These are phyloP conservation scores for Rhadina sibilatrix DNA, from an alignment of 2,113 vertebrate species.

Conservation along the genomic window DNA sequence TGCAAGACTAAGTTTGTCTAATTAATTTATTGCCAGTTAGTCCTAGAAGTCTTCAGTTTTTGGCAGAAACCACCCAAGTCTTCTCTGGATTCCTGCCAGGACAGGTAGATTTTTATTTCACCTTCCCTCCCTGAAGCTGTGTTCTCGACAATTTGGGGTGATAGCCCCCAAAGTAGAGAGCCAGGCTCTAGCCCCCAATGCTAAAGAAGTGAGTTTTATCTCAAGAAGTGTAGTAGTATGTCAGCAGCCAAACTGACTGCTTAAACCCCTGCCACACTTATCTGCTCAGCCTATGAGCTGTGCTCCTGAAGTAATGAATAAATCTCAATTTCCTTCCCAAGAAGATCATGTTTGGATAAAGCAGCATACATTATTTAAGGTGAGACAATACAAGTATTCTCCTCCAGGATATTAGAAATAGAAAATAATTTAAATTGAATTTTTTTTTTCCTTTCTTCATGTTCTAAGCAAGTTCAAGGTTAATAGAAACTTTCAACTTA, in stretches of 20 bases:
- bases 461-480: not conserved
- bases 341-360: not conserved
- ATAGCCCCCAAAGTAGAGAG: not conserved
- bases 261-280: not conserved
- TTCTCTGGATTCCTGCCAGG: not conserved
- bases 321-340: not conserved
- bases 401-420: not conserved
- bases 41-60: not conserved
- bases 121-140: not conserved
- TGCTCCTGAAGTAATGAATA: not conserved
- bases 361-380: not conserved
- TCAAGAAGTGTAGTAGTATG: not conserved
- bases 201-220: not conserved
- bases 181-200: not conserved
- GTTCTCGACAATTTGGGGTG: not conserved
- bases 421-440: not conserved
- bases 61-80: not conserved
- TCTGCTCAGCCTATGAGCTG: not conserved
- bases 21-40: not conserved
- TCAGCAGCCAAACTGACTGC: not conserved
- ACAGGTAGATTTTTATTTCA: not conserved
- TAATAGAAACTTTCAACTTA: not conserved
- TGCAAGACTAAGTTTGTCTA: not conserved
- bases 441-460: not conserved
- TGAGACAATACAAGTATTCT: not conserved